Percentiles rank a stretch among this genome's conserved stretches.
These are phyloP conservation scores for Regulus satrapa DNA, from an alignment of 2,113 vertebrate species.

Conservation along the genomic window DNA sequence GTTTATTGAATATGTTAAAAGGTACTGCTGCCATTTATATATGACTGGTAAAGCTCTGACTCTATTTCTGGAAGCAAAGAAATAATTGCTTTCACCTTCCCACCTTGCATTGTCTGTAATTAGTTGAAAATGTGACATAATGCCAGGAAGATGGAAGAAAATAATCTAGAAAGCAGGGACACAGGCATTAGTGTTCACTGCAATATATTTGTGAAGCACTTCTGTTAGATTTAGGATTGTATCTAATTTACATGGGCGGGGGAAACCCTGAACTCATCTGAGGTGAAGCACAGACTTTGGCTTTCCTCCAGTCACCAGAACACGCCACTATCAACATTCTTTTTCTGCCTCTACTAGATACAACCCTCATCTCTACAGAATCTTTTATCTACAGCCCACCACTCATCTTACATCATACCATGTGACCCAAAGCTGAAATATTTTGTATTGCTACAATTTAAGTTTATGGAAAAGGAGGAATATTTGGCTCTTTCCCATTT, in stretches of 20 bases:
- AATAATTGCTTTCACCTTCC: background rate
- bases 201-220: background rate
- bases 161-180: background rate
- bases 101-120: background rate
- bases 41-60: background rate
- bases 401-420: background rate
- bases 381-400: background rate
- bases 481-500: background rate
- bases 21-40: background rate
- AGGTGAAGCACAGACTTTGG: background rate
- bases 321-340: too few relatives aligned
- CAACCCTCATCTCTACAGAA: background rate
- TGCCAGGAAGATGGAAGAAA: background rate
- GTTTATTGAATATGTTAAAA: background rate
- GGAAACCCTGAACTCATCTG: background rate
- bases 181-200: background rate
- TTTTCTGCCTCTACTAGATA: background rate
- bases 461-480: background rate
- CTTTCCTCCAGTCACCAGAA: background rate
- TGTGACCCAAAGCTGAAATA: background rate
- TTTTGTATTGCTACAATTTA: background rate
- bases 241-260: background rate
- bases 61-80: background rate
- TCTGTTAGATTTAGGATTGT: background rate
- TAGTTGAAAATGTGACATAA: constrained; percentile 23